Conservation (phyloP, 2,888 invertebrate genomes). For the Leptura quadrifasciata region DNA sequence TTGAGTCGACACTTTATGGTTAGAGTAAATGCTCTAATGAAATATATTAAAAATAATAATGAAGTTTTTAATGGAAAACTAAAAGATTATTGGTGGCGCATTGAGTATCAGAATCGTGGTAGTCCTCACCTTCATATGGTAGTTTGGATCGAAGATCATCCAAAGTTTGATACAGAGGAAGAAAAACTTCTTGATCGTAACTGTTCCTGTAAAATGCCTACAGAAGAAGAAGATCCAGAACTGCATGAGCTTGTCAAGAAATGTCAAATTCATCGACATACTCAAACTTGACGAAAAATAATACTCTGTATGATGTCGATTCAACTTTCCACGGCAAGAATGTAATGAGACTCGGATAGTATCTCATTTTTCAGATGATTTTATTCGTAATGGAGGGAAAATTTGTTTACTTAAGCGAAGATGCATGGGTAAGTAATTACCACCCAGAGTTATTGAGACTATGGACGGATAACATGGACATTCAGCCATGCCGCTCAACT, state of each 20-base stretch:
- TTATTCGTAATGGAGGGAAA: conserved; percentile 36
- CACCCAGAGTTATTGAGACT: not conserved
- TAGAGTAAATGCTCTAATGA: conserved; percentile 25
- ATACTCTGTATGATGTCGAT: conserved; percentile 13
- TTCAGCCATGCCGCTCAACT: conserved; percentile 61
- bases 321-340: conserved; percentile 30
- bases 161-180: conserved; percentile 27
- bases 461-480: conserved; percentile 39
- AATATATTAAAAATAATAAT: conserved; percentile 7
- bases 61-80: conserved; percentile 13
- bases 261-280: conserved; percentile 25
- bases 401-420: conserved; percentile 45
- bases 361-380: conserved; percentile 28
- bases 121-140: conserved; percentile 28
- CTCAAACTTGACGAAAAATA: conserved; percentile 23
- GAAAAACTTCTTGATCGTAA: conserved; percentile 19
- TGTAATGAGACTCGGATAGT: conserved; percentile 22
- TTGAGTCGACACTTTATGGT: conserved; percentile 26
- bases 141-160: conserved; percentile 21
- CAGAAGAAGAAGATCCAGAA: conserved; percentile 8
- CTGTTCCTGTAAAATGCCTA: conserved; percentile 21
- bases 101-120: conserved; percentile 16
- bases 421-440: conserved; percentile 58
- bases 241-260: conserved; percentile 2
- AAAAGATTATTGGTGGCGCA: conserved; percentile 20